A percentile compares a stretch with the other conserved stretches of the same genome.
Evolutionary conservation across 2,888 invertebrate species (phyloP).

Genomic region (Halocaridina rubra): DNA sequence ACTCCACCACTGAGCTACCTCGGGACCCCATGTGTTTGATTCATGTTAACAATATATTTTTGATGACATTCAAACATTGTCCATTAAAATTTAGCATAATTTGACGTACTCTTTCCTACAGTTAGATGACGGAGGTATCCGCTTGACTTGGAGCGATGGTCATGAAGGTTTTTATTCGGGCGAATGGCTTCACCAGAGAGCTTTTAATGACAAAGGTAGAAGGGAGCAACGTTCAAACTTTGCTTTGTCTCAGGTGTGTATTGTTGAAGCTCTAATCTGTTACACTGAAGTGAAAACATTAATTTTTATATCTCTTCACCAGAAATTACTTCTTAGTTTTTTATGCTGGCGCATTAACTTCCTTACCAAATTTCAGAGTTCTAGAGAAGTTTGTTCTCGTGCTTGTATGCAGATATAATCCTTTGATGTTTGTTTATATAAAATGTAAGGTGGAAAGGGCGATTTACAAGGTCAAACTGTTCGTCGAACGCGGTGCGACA

Average conservation of each 20-base stretch:
- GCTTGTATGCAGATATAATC: too few relatives aligned
- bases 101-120: background rate
- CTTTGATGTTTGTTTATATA: background rate
- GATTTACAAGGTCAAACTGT: too few relatives aligned
- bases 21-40: too few relatives aligned
- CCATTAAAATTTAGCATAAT: too few relatives aligned
- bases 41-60: too few relatives aligned
- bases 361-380: too few relatives aligned
- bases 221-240: background rate
- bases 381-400: too few relatives aligned
- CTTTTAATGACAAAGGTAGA: constrained; percentile 23
- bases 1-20: too few relatives aligned
- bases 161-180: constrained; percentile 17
- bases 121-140: constrained; percentile 22
- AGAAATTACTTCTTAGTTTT: background rate
- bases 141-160: constrained; percentile 31
- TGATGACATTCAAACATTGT: too few relatives aligned
- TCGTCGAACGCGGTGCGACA: too few relatives aligned
- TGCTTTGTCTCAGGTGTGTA: constrained; percentile 12
- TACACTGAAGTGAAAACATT: background rate
- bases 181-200: constrained; percentile 25
- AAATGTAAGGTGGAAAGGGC: too few relatives aligned
- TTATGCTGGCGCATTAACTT: too few relatives aligned
- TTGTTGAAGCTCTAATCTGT: background rate
- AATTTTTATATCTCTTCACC: background rate